Evolutionary conservation across 1,140 invertebrate species (phyloP), one percentile per base, ranked within the genome.

Genomic region (Lepidurus arcticus): DNA sequence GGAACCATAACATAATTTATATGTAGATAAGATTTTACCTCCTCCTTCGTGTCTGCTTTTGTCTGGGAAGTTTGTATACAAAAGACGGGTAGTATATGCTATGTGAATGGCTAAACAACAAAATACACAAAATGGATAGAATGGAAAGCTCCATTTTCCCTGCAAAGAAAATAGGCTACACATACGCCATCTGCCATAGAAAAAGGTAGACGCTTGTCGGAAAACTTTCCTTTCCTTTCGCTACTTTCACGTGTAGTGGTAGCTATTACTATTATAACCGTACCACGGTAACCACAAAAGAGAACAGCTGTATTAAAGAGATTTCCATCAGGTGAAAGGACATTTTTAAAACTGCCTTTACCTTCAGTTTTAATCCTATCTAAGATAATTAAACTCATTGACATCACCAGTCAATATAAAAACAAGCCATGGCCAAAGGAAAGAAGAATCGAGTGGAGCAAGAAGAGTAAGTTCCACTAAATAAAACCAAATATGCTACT

Each of bases 391-490:
- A 65, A n/a, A n/a, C 21, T 1, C 53, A n/a, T 65, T 65, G 53
- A 65, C 0, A n/a, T 65, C 16, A 16, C 53, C 13, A 7, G n/a
- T n/a, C 16, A 65, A 13, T 21, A 9, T n/a, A 65, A 7, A 65
- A 13, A 65, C 53, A 21, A 21, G 53, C 53, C 13, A 65, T 65
- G 53, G 53, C 53, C 53, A 65, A 65, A 16, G 53, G 53, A 65
- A 65, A 65, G 53, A 65, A 65, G 53, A 65, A 65, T 65, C 16
- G 53, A 65, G 53, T 65, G 53, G 53, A 65, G 53, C 53, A 65
- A 65, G 53, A 65, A 21, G 53, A 65, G 53, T 65, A 65, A 65
- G 53, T 34, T 4, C 34, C 4, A 34, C 2, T 34, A 34, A 34
- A 34, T 34, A 65, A 65, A 65, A 13, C 16, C 21, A 16, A 65